Evolutionary conservation across 1,140 invertebrate genomes (phyloP).

Genomic region (Pararge aegeria): DNA sequence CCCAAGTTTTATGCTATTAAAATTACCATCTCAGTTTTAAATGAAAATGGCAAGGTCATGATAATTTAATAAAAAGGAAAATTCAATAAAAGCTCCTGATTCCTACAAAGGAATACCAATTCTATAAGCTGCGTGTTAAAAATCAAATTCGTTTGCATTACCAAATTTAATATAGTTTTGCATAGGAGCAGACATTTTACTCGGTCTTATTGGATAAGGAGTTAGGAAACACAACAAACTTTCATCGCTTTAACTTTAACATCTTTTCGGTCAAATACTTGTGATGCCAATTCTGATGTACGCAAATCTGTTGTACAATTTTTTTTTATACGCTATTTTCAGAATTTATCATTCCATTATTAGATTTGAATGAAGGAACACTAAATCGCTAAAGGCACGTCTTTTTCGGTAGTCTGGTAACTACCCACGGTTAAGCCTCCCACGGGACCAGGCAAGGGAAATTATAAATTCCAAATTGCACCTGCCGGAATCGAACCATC

Average conservation of each 20-base stretch:
- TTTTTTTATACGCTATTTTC: too few relatives aligned
- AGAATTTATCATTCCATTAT: too few relatives aligned
- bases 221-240: not conserved
- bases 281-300: too few relatives aligned
- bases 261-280: not conserved
- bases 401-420: too few relatives aligned
- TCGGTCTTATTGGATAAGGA: not conserved
- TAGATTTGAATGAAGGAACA: too few relatives aligned
- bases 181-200: not conserved
- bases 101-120: not conserved
- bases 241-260: not conserved
- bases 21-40: not conserved
- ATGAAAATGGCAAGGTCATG: not conserved
- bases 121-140: not conserved
- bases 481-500: too few relatives aligned
- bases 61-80: not conserved
- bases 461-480: too few relatives aligned
- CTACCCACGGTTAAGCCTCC: too few relatives aligned
- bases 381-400: too few relatives aligned
- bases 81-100: not conserved
- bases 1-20: too few relatives aligned
- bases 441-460: too few relatives aligned
- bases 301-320: too few relatives aligned
- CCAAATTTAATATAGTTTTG: not conserved
- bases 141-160: not conserved